Evolutionary conservation across 2,888 invertebrate species (phyloP).

Genomic region (Diogma glabrata): DNA sequence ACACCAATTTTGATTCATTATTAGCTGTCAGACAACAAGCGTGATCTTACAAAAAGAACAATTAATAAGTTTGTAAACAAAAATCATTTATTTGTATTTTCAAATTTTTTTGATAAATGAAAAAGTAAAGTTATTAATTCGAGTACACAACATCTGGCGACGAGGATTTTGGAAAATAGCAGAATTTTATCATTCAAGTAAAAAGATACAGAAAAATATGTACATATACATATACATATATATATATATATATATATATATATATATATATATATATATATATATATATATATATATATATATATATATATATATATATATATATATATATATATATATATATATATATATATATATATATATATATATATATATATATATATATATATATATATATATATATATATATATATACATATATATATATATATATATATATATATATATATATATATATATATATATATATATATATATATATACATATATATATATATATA

Average conservation of each 20-base stretch:
- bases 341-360: not conserved
- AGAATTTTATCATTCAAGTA: too few relatives aligned
- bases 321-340: not conserved
- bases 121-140: too few relatives aligned
- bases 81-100: too few relatives aligned
- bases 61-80: too few relatives aligned
- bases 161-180: too few relatives aligned
- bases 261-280: slow-evolving; percentile 3
- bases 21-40: too few relatives aligned
- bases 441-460: not conserved
- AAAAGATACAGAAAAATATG: not conserved
- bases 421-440: not conserved
- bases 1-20: too few relatives aligned
- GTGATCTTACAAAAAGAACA: too few relatives aligned
- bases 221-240: not conserved
- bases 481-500: not conserved
- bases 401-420: not conserved
- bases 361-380: slow-evolving; percentile 3
- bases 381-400: slow-evolving; percentile 3
- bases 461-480: not conserved
- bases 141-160: too few relatives aligned
- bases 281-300: slow-evolving; percentile 3
- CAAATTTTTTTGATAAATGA: too few relatives aligned
- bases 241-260: slow-evolving; percentile 3
- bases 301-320: slow-evolving; percentile 1